A percentile compares a stretch with the other conserved stretches of the same genome.
Evolutionary conservation across 1,140 invertebrate genomes (phyloP).

Genomic region (Pseudomyrmex pallidus): DNA sequence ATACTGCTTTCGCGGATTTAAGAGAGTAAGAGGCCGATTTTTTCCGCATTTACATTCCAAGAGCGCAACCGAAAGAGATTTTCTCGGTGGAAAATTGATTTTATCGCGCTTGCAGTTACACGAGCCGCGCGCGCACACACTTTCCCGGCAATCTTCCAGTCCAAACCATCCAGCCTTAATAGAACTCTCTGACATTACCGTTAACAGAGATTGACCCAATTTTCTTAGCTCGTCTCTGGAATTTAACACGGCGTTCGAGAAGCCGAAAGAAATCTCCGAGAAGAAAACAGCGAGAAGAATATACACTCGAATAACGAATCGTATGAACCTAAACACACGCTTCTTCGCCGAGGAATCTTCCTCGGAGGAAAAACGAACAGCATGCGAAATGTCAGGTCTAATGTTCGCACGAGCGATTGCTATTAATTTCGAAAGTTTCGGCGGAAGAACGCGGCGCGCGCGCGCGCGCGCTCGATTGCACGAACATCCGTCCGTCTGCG

Average conservation of each 20-base stretch:
- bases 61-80: background rate
- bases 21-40: background rate
- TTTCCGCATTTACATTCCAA: background rate
- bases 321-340: too few species aligned
- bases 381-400: background rate
- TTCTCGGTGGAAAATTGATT: slow-evolving; percentile 22
- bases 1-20: background rate
- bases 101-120: background rate
- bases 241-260: background rate
- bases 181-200: slow-evolving; percentile 6
- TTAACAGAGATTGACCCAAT: slow-evolving; percentile 37
- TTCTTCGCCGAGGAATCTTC: too few species aligned
- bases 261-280: background rate
- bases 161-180: slow-evolving; percentile 5
- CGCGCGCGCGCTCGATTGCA: slow-evolving; percentile 16
- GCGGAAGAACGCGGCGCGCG: background rate
- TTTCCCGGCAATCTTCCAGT: slow-evolving; percentile 1
- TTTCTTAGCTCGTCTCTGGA: background rate
- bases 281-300: too few species aligned
- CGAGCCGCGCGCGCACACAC: background rate
- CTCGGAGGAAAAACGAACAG: background rate
- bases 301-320: background rate
- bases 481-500: background rate
- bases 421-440: slow-evolving; percentile 27
- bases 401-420: slow-evolving; percentile 18